A percentile compares a stretch with the other conserved stretches of the same genome.
Conservation (phyloP, 2,888 invertebrate species). For the Trachelus stipa region DNA sequence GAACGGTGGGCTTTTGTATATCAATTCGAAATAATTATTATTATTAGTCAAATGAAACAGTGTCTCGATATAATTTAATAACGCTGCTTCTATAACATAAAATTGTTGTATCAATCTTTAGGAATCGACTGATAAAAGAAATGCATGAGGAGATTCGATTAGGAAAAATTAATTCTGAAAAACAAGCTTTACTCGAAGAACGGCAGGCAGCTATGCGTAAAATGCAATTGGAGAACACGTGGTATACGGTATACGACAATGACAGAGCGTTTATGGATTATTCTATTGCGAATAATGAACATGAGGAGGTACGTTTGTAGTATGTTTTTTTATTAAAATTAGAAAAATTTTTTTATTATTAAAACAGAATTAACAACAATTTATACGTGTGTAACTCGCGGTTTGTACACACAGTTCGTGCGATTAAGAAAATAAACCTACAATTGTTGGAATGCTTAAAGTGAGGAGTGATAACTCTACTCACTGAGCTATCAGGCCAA, state of each 20-base stretch:
- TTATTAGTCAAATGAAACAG: not conserved
- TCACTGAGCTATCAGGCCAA: not conserved
- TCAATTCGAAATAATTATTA: not conserved
- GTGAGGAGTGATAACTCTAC: too few species aligned
- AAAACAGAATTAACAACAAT: not conserved
- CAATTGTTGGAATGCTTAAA: too few species aligned
- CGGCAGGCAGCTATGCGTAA: slow-evolving; percentile 44
- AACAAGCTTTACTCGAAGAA: slow-evolving; percentile 38
- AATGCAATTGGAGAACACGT: slow-evolving; percentile 50
- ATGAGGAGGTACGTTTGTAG: slow-evolving; percentile 49
- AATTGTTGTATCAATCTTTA: slow-evolving; percentile 21
- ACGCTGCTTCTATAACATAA: not conserved
- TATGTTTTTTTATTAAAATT: not conserved
- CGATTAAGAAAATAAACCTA: too few species aligned
- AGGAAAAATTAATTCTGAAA: slow-evolving; percentile 45
- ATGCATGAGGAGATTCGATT: slow-evolving; percentile 53
- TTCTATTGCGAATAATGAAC: slow-evolving; percentile 33
- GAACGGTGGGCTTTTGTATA: slow-evolving; percentile 39
- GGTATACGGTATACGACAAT: slow-evolving; percentile 35
- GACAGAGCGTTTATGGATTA: slow-evolving; percentile 43
- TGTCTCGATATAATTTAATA: not conserved
- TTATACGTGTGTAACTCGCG: not conserved
- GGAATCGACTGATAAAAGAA: slow-evolving; percentile 50
- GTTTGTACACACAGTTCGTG: too few species aligned
- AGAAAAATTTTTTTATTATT: slow-evolving; percentile 2